These are phyloP conservation scores for Spea multiplicata DNA, from an alignment of 2,113 vertebrate species.

Conservation along the genomic window DNA sequence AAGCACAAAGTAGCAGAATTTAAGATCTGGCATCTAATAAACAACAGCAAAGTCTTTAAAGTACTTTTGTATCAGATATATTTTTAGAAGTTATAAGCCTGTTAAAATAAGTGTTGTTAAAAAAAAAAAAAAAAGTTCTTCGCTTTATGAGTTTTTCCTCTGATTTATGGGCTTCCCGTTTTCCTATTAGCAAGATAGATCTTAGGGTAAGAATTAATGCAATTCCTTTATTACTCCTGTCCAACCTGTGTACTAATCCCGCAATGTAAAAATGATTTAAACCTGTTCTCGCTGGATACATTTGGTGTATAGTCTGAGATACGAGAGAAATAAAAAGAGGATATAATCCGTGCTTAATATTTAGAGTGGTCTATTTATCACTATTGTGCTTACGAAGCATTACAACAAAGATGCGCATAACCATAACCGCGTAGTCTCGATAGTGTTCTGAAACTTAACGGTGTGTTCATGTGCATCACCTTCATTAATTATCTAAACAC, in stretches of 20 bases:
- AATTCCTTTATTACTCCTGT: constrained; percentile 6
- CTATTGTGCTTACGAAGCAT: background rate
- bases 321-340: background rate
- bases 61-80: no score
- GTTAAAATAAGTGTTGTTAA: background rate
- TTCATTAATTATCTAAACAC: background rate
- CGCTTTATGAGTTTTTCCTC: background rate
- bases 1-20: no score
- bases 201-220: constrained; percentile 12
- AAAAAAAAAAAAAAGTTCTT: background rate
- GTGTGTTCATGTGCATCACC: background rate
- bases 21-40: no score
- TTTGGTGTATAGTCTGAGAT: background rate
- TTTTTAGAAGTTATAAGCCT: background rate
- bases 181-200: constrained; percentile 18
- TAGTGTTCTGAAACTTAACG: background rate
- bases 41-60: no score
- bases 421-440: background rate
- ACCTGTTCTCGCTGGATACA: background rate
- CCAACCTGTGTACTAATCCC: background rate
- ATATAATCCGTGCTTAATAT: constrained; percentile 5
- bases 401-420: background rate
- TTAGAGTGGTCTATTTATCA: constrained; percentile 6
- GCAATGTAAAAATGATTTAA: constrained; percentile 14
- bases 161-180: constrained; percentile 9